Conservation (phyloP, 2,797 vertebrate genomes). For the Peromyscus eremicus region DNA sequence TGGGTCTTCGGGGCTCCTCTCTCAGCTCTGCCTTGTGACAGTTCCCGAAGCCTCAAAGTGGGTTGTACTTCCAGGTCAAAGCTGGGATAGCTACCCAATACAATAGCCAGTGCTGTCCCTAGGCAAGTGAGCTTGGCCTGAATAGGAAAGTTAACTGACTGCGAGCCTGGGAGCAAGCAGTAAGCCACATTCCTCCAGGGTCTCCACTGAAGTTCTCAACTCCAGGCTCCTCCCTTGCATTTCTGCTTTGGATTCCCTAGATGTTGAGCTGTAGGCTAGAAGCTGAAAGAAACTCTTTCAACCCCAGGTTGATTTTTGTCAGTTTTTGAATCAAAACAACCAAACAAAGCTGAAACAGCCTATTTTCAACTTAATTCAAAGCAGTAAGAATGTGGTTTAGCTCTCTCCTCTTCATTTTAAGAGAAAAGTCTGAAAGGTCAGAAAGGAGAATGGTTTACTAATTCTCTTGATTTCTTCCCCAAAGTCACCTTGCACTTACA, state of each 20-base stretch:
- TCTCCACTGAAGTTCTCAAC: no score
- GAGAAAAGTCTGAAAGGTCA: neutral
- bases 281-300: neutral
- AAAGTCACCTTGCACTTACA: neutral
- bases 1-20: no score
- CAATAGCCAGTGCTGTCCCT: neutral
- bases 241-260: neutral
- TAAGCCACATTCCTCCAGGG: no score
- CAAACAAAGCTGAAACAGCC: neutral
- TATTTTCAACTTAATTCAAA: conserved; percentile 49
- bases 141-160: neutral
- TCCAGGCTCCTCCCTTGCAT: neutral
- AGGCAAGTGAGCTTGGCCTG: neutral
- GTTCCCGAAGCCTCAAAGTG: no score
- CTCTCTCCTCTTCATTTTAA: neutral
- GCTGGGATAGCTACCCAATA: no score
- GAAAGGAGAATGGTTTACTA: neutral
- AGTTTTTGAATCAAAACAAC: neutral
- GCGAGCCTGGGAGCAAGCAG: no score
- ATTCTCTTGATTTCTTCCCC: neutral
- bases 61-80: no score
- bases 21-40: no score
- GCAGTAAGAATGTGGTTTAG: neutral
- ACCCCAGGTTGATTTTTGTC: neutral
- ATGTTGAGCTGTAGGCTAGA: neutral